phyloP scores from a whole-genome alignment of 2,113 vertebrate species.

The Acrocephalus kingi region DNA sequence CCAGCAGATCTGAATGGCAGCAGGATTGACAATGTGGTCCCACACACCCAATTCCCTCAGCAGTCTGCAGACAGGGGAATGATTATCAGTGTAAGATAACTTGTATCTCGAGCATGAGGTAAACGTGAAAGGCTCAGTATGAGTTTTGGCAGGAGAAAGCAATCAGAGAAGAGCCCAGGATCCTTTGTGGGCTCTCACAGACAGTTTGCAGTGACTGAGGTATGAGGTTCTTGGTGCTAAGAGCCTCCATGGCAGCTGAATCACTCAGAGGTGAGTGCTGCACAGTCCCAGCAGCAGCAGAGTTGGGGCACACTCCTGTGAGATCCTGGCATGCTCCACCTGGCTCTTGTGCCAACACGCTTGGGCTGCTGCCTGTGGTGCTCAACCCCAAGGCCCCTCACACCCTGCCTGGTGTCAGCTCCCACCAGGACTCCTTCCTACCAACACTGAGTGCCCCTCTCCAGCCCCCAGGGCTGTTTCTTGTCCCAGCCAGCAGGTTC shows the following conservation, averaged over 20 bases:
- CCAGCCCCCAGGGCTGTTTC: neutral
- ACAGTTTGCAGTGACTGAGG: neutral
- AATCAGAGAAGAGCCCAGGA: neutral
- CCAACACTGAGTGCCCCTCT: accelerated
- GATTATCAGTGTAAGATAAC: neutral
- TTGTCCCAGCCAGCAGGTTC: neutral
- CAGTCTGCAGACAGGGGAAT: neutral
- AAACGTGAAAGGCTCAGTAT: neutral
- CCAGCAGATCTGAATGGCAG: neutral
- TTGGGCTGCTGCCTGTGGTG: neutral
- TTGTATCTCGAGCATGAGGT: neutral
- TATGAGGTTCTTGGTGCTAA: neutral
- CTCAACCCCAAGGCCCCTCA: neutral
- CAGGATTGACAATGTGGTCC: neutral
- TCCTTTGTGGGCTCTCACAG: neutral
- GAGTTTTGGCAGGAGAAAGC: neutral
- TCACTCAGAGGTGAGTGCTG: neutral
- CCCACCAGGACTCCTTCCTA: neutral
- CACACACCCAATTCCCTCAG: neutral
- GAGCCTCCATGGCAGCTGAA: neutral
- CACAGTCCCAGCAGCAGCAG: neutral
- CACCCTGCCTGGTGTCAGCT: neutral
- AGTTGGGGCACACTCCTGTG: accelerated
- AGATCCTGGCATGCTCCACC: neutral
- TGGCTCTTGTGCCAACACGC: neutral